These are phyloP conservation scores for Miniopterus natalensis DNA, from an alignment of 2,113 vertebrate species.

Conservation along the genomic window DNA sequence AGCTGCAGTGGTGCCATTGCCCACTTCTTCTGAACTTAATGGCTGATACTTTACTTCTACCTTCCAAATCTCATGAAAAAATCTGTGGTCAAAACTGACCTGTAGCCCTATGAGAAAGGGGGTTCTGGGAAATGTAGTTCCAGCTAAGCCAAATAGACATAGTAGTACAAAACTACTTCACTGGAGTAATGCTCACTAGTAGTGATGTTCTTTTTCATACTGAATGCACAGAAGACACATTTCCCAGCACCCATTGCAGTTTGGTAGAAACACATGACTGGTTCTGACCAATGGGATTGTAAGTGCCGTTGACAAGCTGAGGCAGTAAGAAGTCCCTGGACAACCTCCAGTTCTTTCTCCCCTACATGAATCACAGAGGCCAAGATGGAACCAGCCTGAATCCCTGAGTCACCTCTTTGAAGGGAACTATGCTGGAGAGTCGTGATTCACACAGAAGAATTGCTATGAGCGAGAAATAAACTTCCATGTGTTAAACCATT, in stretches of 20 bases:
- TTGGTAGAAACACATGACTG: neutral
- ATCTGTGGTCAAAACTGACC: neutral
- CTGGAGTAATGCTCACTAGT: neutral
- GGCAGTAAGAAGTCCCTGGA: neutral
- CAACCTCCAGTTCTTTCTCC: neutral
- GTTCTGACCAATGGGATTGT: neutral
- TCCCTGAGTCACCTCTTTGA: neutral
- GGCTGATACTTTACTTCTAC: neutral
- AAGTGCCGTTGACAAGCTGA: neutral
- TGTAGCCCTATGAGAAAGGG: neutral
- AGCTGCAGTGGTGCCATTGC: neutral
- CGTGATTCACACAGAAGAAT: neutral
- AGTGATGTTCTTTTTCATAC: neutral
- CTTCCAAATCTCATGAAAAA: neutral
- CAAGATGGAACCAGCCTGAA: neutral
- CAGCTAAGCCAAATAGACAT: neutral
- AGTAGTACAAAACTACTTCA: neutral
- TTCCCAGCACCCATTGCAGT: neutral
- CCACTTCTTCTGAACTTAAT: neutral
- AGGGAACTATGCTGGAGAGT: neutral
- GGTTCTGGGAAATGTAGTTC: constrained; percentile 33
- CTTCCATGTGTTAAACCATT: neutral
- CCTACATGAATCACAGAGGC: neutral
- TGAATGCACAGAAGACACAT: neutral
- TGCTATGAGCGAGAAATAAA: neutral